Conservation (phyloP, 2,888 invertebrate genomes). For the Agrochola macilenta region DNA sequence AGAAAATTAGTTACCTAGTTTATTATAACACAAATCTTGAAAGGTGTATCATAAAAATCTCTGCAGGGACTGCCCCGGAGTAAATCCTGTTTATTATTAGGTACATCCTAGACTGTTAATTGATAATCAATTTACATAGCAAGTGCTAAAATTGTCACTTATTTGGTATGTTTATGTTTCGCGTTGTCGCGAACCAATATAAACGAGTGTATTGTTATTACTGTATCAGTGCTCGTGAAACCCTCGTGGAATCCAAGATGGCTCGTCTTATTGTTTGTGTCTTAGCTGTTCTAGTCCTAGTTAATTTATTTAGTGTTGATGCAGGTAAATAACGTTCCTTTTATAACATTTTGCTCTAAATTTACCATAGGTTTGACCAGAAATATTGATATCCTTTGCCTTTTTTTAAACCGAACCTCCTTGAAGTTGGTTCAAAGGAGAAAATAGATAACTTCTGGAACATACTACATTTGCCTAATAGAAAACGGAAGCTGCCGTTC, state of each 20-base stretch:
- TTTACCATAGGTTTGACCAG: too few relatives aligned
- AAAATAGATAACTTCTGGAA: neutral
- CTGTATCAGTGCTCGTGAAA: conserved; percentile 17
- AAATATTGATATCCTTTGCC: too few relatives aligned
- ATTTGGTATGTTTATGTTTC: conserved; percentile 20
- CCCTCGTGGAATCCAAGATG: conserved; percentile 27
- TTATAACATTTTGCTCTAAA: neutral
- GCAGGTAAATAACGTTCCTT: conserved; percentile 31
- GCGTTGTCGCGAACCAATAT: conserved; percentile 19
- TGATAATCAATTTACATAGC: conserved; percentile 21
- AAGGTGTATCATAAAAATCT: neutral
- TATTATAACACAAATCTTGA: too few relatives aligned
- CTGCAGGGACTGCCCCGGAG: neutral
- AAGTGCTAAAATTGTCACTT: conserved; percentile 43
- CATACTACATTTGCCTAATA: too few relatives aligned
- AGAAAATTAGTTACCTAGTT: too few relatives aligned
- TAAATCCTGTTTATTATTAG: neutral
- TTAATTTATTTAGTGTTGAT: conserved; percentile 31
- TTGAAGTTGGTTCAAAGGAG: neutral
- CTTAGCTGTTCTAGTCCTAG: conserved; percentile 36
- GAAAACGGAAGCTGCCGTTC: neutral
- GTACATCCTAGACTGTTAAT: neutral
- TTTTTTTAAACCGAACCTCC: neutral
- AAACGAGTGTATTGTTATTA: conserved; percentile 24
- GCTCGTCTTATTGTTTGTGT: conserved; percentile 38